Evolutionary conservation across 2,797 vertebrate species (phyloP).

Genomic region (Myripristis murdjan): DNA sequence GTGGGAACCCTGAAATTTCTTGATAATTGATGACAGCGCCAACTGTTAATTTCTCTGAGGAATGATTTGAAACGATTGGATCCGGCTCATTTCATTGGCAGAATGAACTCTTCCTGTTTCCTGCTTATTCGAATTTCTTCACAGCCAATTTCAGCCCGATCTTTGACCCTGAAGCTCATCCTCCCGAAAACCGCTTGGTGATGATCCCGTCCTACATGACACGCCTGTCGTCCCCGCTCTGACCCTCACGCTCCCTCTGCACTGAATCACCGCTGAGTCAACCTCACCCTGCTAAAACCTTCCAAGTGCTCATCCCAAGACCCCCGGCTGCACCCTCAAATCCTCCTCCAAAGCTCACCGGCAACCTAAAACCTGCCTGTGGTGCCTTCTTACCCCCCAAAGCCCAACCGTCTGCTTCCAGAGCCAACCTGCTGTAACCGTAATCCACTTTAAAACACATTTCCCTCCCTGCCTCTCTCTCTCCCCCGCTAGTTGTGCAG

Average conservation of each 20-base stretch:
- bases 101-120: no score
- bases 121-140: no score
- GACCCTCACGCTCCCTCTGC: no score
- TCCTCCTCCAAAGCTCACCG: neutral
- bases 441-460: neutral
- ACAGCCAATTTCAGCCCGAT: slow-evolving; percentile 5
- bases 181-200: neutral
- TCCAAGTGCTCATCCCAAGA: neutral
- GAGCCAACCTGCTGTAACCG: slow-evolving; percentile 36
- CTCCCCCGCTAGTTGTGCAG: slow-evolving; percentile 40
- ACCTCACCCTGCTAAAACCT: neutral
- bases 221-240: no score
- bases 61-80: slow-evolving; percentile 9
- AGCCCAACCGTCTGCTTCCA: slow-evolving; percentile 8
- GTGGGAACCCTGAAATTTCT: no score
- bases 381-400: neutral
- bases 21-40: no score
- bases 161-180: neutral
- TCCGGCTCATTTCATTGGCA: no score
- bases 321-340: neutral
- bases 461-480: neutral
- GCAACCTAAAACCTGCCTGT: neutral
- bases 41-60: neutral
- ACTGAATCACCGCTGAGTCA: no score
- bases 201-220: neutral